A percentile compares a stretch with the other conserved stretches of the same genome.
Evolutionary conservation across 92 coral and sea anemone genomes (phyloP).

Genomic region (Umimayanthus kanabou): DNA sequence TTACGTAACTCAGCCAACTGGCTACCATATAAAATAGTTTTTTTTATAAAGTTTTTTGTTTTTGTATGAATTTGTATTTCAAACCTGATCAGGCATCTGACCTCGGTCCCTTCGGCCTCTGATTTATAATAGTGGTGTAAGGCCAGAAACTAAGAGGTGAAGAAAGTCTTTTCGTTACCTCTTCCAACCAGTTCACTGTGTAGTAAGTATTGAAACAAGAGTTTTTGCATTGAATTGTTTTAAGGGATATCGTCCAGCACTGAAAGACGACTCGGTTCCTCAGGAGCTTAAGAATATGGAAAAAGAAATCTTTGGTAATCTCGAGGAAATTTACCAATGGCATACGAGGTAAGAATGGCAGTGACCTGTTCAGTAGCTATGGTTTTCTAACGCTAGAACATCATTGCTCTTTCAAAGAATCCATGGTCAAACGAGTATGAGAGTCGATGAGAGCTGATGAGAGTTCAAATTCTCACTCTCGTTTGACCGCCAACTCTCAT

Average conservation of each 20-base stretch:
- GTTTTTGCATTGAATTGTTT: not conserved
- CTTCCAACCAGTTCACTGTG: not conserved
- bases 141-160: no score
- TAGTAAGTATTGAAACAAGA: not conserved
- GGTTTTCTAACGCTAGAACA: no score
- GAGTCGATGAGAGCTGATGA: no score
- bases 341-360: constrained; percentile 67
- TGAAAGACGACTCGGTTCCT: constrained; percentile 60
- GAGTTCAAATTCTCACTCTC: no score
- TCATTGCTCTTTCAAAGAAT: not conserved
- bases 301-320: constrained; percentile 72
- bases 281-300: constrained; percentile 68
- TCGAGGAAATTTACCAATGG: constrained; percentile 80
- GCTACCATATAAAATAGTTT: no score
- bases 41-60: no score
- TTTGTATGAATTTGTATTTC: not conserved
- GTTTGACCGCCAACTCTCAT: no score
- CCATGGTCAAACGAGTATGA: not conserved
- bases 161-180: not conserved
- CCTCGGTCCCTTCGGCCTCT: no score
- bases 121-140: no score
- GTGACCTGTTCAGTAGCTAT: not conserved
- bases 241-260: constrained; percentile 76
- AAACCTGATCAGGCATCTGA: no score
- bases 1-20: no score